Evolutionary conservation across 2,888 invertebrate species (phyloP).

Genomic region (Oegoconia quadripuncta): DNA sequence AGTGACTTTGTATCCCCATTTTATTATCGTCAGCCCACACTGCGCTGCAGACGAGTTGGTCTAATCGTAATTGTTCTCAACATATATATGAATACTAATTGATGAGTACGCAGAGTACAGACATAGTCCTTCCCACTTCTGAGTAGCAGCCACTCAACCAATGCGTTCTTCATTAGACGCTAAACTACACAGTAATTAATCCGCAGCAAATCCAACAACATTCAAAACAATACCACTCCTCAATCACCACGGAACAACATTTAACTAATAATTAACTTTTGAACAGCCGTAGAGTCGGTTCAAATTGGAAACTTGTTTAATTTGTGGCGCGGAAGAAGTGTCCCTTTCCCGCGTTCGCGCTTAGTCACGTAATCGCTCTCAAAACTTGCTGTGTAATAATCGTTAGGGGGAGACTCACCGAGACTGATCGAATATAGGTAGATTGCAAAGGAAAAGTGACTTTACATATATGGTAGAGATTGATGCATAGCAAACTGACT

Average conservation of each 20-base stretch:
- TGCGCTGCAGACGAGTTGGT: no score
- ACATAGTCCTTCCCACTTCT: no score
- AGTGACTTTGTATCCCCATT: no score
- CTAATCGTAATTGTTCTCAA: no score
- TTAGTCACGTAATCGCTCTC: constrained; percentile 75
- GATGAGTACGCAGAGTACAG: no score
- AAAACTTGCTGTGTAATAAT: constrained; percentile 36
- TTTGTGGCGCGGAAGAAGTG: constrained; percentile 62
- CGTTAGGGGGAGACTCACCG: constrained; percentile 6
- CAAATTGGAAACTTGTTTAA: constrained; percentile 69
- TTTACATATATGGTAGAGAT: no score
- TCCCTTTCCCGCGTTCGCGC: constrained; percentile 39
- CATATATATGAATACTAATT: no score
- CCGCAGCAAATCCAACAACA: not conserved
- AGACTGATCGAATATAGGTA: not conserved
- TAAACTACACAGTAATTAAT: not conserved
- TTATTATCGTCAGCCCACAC: no score
- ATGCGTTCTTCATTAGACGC: no score
- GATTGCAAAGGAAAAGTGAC: no score
- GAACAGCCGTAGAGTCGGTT: constrained; percentile 37
- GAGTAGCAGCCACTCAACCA: no score
- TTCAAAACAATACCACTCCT: constrained; percentile 6
- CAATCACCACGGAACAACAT: constrained; percentile 28
- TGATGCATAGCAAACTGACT: no score
- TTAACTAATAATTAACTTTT: constrained; percentile 69